Evolutionary conservation across 2,888 invertebrate genomes (phyloP).

Genomic region (Brassicogethes aeneus): DNA sequence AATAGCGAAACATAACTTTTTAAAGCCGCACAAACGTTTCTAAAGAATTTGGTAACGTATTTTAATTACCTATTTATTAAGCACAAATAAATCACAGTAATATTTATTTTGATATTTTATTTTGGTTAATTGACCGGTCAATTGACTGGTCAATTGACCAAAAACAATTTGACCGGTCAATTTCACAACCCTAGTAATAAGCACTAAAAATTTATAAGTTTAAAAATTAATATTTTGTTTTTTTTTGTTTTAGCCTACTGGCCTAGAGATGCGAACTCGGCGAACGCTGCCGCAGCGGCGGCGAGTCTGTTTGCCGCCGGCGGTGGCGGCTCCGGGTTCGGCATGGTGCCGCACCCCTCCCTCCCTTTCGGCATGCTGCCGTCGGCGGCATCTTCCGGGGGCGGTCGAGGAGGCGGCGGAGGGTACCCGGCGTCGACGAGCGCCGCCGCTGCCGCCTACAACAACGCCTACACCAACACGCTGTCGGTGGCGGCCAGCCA

Average conservation of each 20-base stretch:
- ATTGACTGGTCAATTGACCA: no score
- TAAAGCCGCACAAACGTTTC: no score
- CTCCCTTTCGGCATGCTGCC: slow-evolving; percentile 38
- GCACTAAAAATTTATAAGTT: no score
- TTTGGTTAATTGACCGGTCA: no score
- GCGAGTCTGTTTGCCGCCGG: slow-evolving; percentile 42
- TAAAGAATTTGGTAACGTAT: no score
- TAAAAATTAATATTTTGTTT: no score
- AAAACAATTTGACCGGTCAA: no score
- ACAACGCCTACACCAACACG: slow-evolving; percentile 53
- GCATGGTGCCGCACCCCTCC: slow-evolving; percentile 37
- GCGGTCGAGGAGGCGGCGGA: slow-evolving; percentile 27
- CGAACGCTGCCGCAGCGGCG: slow-evolving; percentile 43
- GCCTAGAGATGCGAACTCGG: slow-evolving; percentile 57
- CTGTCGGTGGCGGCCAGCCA: slow-evolving; percentile 79
- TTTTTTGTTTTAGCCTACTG: slow-evolving; percentile 58
- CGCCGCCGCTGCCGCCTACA: slow-evolving; percentile 38
- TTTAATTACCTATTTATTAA: no score
- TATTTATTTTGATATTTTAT: no score
- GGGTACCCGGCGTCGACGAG: slow-evolving; percentile 28
- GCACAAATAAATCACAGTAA: no score
- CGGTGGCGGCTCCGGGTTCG: slow-evolving; percentile 38
- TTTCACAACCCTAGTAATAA: no score
- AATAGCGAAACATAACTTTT: no score
- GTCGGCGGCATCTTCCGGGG: slow-evolving; percentile 21